Conservation (phyloP, 2,797 vertebrate species). For the Coccyzus lansbergi region DNA sequence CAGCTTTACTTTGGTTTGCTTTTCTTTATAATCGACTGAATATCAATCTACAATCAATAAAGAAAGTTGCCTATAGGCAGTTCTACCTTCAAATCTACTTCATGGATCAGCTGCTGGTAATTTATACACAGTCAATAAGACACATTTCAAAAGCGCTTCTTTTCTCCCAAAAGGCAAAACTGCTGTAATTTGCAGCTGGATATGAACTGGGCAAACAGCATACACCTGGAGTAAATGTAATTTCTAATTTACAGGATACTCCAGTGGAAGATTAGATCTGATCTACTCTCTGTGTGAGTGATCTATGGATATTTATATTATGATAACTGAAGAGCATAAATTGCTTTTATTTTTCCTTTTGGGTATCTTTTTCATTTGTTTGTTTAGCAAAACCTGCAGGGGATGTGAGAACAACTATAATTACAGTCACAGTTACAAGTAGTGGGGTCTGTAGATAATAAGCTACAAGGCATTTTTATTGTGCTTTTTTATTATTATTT, state of each 20-base stretch:
- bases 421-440: slow-evolving; percentile 64
- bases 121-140: slow-evolving; percentile 76
- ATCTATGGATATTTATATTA: slow-evolving; percentile 72
- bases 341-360: slow-evolving; percentile 79
- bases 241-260: slow-evolving; percentile 74
- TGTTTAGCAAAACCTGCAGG: slow-evolving; percentile 70
- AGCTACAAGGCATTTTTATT: slow-evolving; percentile 67
- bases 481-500: slow-evolving; percentile 67
- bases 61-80: slow-evolving; percentile 56
- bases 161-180: slow-evolving; percentile 75
- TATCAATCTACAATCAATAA: slow-evolving; percentile 75
- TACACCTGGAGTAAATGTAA: slow-evolving; percentile 76
- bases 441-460: slow-evolving; percentile 65
- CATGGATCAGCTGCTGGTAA: slow-evolving; percentile 74
- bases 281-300: slow-evolving; percentile 69
- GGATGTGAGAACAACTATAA: slow-evolving; percentile 64
- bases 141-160: slow-evolving; percentile 68
- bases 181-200: slow-evolving; percentile 73
- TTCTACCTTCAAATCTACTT: slow-evolving; percentile 71
- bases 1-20: slow-evolving; percentile 70
- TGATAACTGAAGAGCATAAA: slow-evolving; percentile 72
- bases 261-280: slow-evolving; percentile 75
- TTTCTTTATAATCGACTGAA: slow-evolving; percentile 70
- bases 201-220: slow-evolving; percentile 67
- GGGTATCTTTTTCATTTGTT: slow-evolving; percentile 75